Evolutionary conservation across 2,888 invertebrate genomes (phyloP), one percentile per base, ranked within the genome.

Genomic region (Tenthredo amoena): DNA sequence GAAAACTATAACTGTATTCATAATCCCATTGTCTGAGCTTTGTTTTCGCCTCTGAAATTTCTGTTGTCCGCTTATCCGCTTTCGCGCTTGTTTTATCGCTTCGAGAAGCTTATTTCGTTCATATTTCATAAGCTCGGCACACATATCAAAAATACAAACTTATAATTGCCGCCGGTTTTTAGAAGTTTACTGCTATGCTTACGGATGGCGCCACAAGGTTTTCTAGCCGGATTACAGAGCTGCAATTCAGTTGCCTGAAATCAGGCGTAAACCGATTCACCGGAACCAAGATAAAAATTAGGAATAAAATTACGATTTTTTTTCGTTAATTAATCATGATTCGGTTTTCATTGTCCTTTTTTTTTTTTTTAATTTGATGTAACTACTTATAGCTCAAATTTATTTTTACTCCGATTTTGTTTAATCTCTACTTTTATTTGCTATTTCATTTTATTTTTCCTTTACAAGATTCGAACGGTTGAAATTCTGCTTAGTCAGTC

Each of bases 181-280:
- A 62, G 37, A 58, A 62, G 31, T 81, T 81, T 58, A 50, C 55
- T 43, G 2, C 58, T 12, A 21, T 26, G 62, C 81, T 21, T 21
- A 81, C 81, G 21, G 83, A 71, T 83, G 83, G 68, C 83, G 83
- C 83, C 83, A 71, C 68, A 37, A 47, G 83, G 31, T 68, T 47
- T 43, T 83, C 68, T 50, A 68, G 21, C 47, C 26, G 9, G 2
- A 12, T 43, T 26, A 68, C 83, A 68, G 15, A 5, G n/a, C 31
- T 26, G 83, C 26, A 21, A 31, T 3, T n/a, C 18, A 21, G 47
- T 83, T 68, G 83, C 83, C 47, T 47, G n/a, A 10, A 9, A 7
- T n/a, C 83, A 83, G 83, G 83, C 83, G 83, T 34, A 68, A 34
- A 15, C 31, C 18, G 34, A 34, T 18, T 34, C 15, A 68, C 10